phyloP scores from a whole-genome alignment of 2,888 invertebrate genomes.

The Lymantria dispar region DNA sequence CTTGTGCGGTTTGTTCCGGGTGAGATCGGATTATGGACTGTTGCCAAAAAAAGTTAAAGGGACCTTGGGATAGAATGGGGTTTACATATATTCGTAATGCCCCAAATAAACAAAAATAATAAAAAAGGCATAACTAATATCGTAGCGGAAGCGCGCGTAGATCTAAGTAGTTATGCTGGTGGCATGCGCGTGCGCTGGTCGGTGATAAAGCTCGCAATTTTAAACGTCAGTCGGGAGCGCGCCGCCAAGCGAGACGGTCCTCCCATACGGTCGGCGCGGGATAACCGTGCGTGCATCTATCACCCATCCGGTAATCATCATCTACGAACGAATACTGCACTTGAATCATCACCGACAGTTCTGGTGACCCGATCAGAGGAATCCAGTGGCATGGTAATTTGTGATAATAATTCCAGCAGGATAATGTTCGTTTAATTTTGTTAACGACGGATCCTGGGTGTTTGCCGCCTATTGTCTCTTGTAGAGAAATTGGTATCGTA shows the following conservation, averaged over 20 bases:
- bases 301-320: conserved; percentile 45
- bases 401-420: conserved; percentile 56
- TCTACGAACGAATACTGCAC: conserved; percentile 35
- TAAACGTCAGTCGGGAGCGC: conserved; percentile 66
- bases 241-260: conserved; percentile 57
- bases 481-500: conserved; percentile 65
- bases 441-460: conserved; percentile 53
- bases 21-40: too few relatives aligned
- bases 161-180: conserved; percentile 63
- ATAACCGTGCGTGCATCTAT: conserved; percentile 35
- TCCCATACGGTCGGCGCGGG: conserved; percentile 38
- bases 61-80: too few relatives aligned
- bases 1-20: too few relatives aligned
- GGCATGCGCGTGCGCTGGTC: conserved; percentile 60
- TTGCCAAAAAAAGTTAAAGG: too few relatives aligned
- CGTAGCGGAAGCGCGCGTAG: conserved; percentile 69
- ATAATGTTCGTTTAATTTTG: conserved; percentile 44
- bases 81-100: background rate
- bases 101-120: conserved; percentile 56
- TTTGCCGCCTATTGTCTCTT: conserved; percentile 57
- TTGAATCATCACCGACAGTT: conserved; percentile 35
- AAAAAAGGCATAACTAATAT: conserved; percentile 38
- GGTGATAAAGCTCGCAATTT: conserved; percentile 75
- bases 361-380: conserved; percentile 48
- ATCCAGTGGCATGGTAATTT: conserved; percentile 77